Percentiles rank a stretch among this genome's conserved stretches.
Evolutionary conservation across 2,888 invertebrate genomes (phyloP).

Genomic region (Harmothoe impar): DNA sequence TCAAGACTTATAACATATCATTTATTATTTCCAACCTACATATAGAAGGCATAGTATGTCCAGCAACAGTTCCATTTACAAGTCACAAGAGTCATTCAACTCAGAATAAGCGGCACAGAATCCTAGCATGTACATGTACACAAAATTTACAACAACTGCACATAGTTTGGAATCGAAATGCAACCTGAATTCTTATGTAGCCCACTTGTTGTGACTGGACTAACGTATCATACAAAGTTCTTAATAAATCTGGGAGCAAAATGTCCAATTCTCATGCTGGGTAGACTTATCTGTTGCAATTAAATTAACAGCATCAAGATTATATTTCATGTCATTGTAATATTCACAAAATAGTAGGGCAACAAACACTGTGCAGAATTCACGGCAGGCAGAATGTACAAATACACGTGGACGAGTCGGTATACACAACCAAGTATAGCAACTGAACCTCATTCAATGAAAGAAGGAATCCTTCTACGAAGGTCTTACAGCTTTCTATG

Average conservation of each 20-base stretch:
- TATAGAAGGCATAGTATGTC: neutral
- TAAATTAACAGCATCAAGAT: too few relatives aligned
- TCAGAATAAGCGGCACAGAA: neutral
- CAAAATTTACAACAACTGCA: constrained; percentile 5
- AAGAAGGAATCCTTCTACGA: neutral
- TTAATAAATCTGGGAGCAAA: too few relatives aligned
- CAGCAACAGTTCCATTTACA: neutral
- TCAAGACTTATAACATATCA: too few relatives aligned
- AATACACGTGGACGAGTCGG: too few relatives aligned
- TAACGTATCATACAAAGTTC: too few relatives aligned
- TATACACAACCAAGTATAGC: neutral
- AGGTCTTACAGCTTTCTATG: neutral
- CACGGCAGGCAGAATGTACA: too few relatives aligned
- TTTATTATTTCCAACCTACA: constrained; percentile 18
- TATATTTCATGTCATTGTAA: too few relatives aligned
- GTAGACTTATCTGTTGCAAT: too few relatives aligned
- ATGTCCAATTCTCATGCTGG: too few relatives aligned
- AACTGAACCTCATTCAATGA: neutral
- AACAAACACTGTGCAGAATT: too few relatives aligned
- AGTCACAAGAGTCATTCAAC: constrained; percentile 12
- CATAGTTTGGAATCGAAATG: neutral
- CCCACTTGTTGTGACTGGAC: too few relatives aligned
- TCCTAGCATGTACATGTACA: neutral
- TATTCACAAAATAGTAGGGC: too few relatives aligned
- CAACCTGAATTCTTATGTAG: neutral